Evolutionary conservation across 1,140 invertebrate genomes (phyloP).

Genomic region (Drosophila tsacasi): DNA sequence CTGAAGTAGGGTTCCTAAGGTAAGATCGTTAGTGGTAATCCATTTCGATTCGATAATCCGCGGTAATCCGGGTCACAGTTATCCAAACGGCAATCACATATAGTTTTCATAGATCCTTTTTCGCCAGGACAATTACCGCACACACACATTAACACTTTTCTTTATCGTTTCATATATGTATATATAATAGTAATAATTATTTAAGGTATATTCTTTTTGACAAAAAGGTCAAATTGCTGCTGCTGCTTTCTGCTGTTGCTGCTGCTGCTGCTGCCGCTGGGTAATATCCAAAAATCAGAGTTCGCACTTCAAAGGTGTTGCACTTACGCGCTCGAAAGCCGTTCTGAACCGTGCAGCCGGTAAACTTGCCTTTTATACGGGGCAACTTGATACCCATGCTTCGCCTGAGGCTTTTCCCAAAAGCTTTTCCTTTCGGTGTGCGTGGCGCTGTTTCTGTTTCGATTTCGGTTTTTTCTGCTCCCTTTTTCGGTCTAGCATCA

Average conservation of each 20-base stretch:
- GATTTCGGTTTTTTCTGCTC: slow-evolving; percentile 75
- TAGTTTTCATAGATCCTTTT: slow-evolving; percentile 61
- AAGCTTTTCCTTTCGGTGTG: slow-evolving; percentile 57
- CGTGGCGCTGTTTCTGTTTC: slow-evolving; percentile 49
- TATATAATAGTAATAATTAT: slow-evolving; percentile 40
- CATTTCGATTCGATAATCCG: slow-evolving; percentile 72
- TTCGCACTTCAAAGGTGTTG: slow-evolving; percentile 85
- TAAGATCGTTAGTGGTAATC: slow-evolving; percentile 62
- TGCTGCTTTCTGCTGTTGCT: slow-evolving; percentile 11
- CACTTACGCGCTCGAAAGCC: slow-evolving; percentile 95
- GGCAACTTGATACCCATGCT: slow-evolving; percentile 90
- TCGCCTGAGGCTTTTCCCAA: slow-evolving; percentile 61
- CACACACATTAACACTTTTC: slow-evolving; percentile 56
- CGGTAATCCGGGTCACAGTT: slow-evolving; percentile 66
- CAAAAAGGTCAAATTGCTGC: slow-evolving; percentile 74
- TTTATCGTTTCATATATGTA: slow-evolving; percentile 25
- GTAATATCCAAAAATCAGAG: slow-evolving; percentile 71
- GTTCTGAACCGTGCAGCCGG: slow-evolving; percentile 92
- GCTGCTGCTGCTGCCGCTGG: slow-evolving; percentile 37
- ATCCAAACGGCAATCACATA: slow-evolving; percentile 27
- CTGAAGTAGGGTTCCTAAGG: slow-evolving; percentile 22
- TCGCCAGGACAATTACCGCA: slow-evolving; percentile 48
- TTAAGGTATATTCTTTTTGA: slow-evolving; percentile 53
- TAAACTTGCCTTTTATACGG: slow-evolving; percentile 92
- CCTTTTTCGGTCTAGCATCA: slow-evolving; percentile 82